These are phyloP conservation scores for Noctua pronuba DNA, from an alignment of 2,888 invertebrate species.

Conservation along the genomic window DNA sequence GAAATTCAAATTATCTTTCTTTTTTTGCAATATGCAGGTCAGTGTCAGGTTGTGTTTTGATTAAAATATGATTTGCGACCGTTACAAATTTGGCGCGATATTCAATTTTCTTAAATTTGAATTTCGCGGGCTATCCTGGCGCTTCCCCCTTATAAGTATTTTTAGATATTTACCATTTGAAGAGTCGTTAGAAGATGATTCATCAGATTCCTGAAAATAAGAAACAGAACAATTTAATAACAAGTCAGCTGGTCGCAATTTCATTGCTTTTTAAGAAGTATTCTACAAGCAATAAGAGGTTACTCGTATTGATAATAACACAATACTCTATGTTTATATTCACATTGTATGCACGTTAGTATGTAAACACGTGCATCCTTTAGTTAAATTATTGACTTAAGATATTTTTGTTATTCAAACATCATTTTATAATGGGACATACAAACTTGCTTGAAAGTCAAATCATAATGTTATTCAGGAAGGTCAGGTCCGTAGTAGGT, in stretches of 20 bases:
- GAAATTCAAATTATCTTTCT: too few relatives aligned
- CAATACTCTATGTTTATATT: not conserved
- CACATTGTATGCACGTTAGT: not conserved
- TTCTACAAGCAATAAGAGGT: not conserved
- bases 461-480: too few relatives aligned
- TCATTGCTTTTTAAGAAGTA: not conserved
- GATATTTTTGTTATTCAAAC: not conserved
- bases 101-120: too few relatives aligned
- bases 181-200: slow-evolving; percentile 80
- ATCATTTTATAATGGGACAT: not conserved
- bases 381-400: slow-evolving; percentile 3
- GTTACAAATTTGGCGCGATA: too few relatives aligned
- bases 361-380: slow-evolving; percentile 10
- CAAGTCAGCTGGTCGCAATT: not conserved
- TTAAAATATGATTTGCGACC: too few relatives aligned
- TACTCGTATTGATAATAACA: not conserved
- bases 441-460: not conserved
- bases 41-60: too few relatives aligned
- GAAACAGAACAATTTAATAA: slow-evolving; percentile 14
- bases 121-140: too few relatives aligned
- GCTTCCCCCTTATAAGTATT: not conserved
- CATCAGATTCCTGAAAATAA: slow-evolving; percentile 82
- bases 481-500: not conserved
- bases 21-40: too few relatives aligned
- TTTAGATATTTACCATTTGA: slow-evolving; percentile 79